Conservation (phyloP, 2,797 vertebrate genomes). For the Sebastes hopkinsi region DNA sequence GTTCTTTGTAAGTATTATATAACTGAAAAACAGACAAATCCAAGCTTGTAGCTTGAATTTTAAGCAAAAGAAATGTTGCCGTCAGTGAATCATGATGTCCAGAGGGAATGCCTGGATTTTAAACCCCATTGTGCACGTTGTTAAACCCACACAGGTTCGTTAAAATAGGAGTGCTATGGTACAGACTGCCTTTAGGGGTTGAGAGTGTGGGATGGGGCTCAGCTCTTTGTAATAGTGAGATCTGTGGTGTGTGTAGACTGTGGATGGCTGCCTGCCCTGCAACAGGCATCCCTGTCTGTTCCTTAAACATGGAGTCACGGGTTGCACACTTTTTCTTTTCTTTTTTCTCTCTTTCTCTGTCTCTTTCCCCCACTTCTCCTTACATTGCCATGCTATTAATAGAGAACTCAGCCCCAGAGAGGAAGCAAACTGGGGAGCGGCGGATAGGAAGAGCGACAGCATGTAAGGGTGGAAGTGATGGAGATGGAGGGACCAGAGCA, state of each 20-base stretch:
- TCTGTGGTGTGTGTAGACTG: conserved; percentile 50
- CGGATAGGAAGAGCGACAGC: conserved; percentile 21
- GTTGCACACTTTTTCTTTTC: conserved; percentile 6
- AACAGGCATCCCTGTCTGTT: conserved; percentile 55
- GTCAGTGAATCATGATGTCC: conserved; percentile 67
- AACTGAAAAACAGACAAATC: conserved; percentile 53
- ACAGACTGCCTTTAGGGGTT: conserved; percentile 62
- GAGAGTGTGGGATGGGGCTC: conserved; percentile 57
- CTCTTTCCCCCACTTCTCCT: conserved; percentile 2
- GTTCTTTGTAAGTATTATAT: conserved; percentile 54
- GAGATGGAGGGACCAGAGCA: conserved; percentile 21
- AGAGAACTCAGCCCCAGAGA: conserved; percentile 55
- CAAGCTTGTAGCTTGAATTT: conserved; percentile 44
- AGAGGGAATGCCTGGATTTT: conserved; percentile 63
- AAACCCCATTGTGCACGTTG: conserved; percentile 67
- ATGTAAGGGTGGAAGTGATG: conserved; percentile 24
- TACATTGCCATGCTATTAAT: conserved; percentile 67
- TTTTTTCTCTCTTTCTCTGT: neutral
- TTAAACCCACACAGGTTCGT: conserved; percentile 72
- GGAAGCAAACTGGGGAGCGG: conserved; percentile 40
- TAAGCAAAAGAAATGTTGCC: conserved; percentile 47
- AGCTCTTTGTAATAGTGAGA: conserved; percentile 56
- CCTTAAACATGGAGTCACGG: conserved; percentile 19
- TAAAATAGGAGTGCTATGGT: conserved; percentile 65
- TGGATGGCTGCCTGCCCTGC: conserved; percentile 50